These are phyloP conservation scores for Priocnemis perturbator DNA, from an alignment of 2,888 invertebrate genomes.

Conservation along the genomic window DNA sequence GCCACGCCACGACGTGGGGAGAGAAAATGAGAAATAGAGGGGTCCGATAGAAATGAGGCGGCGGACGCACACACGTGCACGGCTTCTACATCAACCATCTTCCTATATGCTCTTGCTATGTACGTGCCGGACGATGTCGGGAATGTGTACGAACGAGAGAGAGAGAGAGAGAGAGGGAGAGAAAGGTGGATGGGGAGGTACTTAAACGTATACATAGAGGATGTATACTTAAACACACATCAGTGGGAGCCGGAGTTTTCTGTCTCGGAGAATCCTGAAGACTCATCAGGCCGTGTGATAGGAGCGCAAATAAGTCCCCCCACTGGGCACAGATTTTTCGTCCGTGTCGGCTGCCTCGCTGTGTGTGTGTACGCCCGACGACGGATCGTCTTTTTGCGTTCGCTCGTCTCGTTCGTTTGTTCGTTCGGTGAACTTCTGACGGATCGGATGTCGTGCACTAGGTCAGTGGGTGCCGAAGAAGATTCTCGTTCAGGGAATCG, in stretches of 20 bases:
- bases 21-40: conserved; percentile 56
- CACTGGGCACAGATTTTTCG: not conserved
- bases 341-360: no score
- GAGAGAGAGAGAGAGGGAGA: not conserved
- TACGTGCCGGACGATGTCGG: not conserved
- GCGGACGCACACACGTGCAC: not conserved
- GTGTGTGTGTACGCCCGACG: no score
- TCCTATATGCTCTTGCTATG: not conserved
- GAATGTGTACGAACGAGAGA: not conserved
- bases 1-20: conserved; percentile 31
- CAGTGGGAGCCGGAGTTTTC: conserved; percentile 14
- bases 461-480: no score
- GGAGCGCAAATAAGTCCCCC: conserved; percentile 51
- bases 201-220: not conserved
- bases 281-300: conserved; percentile 63
- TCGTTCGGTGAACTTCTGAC: no score
- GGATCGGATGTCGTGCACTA: no score
- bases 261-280: conserved; percentile 46
- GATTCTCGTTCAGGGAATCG: no score
- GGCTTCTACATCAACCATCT: no score
- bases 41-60: conserved; percentile 43
- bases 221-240: conserved; percentile 51
- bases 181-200: not conserved
- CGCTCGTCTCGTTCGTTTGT: not conserved
- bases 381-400: conserved; percentile 26